Conservation (phyloP, 2,797 vertebrate genomes). For the Cirrhinus molitorella region DNA sequence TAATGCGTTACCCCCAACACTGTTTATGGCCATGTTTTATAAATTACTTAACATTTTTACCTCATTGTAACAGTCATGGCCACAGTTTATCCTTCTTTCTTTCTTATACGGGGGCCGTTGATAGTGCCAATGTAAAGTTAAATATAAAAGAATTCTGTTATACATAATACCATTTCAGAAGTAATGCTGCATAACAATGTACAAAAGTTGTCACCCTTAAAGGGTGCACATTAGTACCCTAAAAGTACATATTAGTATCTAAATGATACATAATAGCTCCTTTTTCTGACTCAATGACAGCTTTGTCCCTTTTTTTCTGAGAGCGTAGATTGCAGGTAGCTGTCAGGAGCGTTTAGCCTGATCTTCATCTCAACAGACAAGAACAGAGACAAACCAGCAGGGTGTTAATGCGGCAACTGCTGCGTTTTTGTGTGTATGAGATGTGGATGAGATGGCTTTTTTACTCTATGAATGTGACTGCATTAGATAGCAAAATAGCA, state of each 20-base stretch:
- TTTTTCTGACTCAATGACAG: background rate
- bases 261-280: background rate
- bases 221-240: background rate
- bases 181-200: too few species aligned
- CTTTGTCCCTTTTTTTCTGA: background rate
- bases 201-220: too few species aligned
- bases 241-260: background rate
- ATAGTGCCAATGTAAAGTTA: too few species aligned
- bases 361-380: slow-evolving; percentile 12
- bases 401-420: background rate
- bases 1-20: too few species aligned
- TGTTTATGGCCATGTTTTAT: too few species aligned
- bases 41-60: too few species aligned
- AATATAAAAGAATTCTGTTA: too few species aligned
- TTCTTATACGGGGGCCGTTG: too few species aligned
- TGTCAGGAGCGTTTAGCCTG: background rate
- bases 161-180: too few species aligned
- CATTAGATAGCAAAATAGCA: background rate
- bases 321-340: background rate
- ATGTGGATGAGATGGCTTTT: background rate
- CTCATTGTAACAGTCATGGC: too few species aligned
- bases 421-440: background rate
- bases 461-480: background rate
- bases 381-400: background rate
- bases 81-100: too few species aligned